A percentile compares a stretch with the other conserved stretches of the same genome.
These are phyloP conservation scores for Cryptotis parvus DNA, from an alignment of 2,113 vertebrate species.

Conservation along the genomic window DNA sequence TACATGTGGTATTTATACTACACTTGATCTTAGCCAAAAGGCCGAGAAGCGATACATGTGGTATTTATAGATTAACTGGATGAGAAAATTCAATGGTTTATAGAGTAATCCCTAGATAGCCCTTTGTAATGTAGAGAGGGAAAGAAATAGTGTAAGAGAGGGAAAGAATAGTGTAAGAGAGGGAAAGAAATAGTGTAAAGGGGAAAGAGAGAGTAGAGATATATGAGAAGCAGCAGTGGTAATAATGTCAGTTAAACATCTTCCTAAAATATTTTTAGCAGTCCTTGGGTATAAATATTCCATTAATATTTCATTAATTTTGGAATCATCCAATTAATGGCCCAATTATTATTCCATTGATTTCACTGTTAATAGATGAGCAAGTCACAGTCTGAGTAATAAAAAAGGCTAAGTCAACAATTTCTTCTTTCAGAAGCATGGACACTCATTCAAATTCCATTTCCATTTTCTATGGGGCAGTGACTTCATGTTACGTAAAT, in stretches of 20 bases:
- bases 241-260: conserved; percentile 19
- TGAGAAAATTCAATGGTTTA: too few relatives aligned
- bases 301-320: conserved; percentile 35
- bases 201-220: too few relatives aligned
- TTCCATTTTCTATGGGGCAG: background rate
- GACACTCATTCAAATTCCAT: background rate
- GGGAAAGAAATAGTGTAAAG: too few relatives aligned
- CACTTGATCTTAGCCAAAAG: too few relatives aligned
- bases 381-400: background rate
- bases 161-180: too few relatives aligned
- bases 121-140: too few relatives aligned
- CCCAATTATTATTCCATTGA: conserved; percentile 11
- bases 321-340: background rate
- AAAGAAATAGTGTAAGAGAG: too few relatives aligned
- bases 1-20: too few relatives aligned
- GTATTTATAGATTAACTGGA: too few relatives aligned
- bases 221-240: too few relatives aligned
- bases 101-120: too few relatives aligned
- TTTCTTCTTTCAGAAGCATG: background rate
- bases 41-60: too few relatives aligned
- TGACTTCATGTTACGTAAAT: background rate
- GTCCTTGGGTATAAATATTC: conserved; percentile 26
- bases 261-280: conserved; percentile 1
- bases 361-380: conserved; percentile 10
- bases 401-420: background rate